phyloP scores from a whole-genome alignment of 2,888 invertebrate species.

The Torymus auratus region DNA sequence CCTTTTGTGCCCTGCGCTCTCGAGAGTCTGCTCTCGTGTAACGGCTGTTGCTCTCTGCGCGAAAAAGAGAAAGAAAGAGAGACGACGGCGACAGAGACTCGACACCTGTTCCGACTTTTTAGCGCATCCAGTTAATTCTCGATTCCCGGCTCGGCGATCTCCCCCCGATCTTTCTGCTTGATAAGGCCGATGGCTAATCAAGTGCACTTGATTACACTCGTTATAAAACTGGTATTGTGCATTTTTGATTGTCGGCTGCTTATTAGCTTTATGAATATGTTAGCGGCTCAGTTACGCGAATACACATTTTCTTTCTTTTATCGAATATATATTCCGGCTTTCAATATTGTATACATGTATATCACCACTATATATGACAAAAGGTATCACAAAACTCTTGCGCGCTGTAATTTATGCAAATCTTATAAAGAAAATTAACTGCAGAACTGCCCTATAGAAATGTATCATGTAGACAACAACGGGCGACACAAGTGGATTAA shows the following conservation, averaged over 20 bases:
- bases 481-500: too few relatives aligned
- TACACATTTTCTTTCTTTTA: too few relatives aligned
- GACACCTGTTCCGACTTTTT: constrained; percentile 49
- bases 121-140: constrained; percentile 25
- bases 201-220: constrained; percentile 12
- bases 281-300: too few relatives aligned
- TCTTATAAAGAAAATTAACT: too few relatives aligned
- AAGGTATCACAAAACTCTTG: not conserved
- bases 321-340: too few relatives aligned
- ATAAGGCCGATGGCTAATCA: constrained; percentile 14
- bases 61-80: constrained; percentile 1
- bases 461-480: too few relatives aligned
- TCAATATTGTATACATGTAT: too few relatives aligned
- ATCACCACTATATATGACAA: not conserved
- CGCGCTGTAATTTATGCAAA: too few relatives aligned
- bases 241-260: too few relatives aligned
- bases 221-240: constrained; percentile 3
- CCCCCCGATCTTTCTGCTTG: not conserved
- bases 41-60: not conserved
- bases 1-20: constrained; percentile 23
- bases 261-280: too few relatives aligned
- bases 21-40: constrained; percentile 12
- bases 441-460: too few relatives aligned
- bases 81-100: constrained; percentile 10
- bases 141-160: not conserved